Evolutionary conservation across 1,140 invertebrate genomes (phyloP).

Genomic region (Ephestia elutella): DNA sequence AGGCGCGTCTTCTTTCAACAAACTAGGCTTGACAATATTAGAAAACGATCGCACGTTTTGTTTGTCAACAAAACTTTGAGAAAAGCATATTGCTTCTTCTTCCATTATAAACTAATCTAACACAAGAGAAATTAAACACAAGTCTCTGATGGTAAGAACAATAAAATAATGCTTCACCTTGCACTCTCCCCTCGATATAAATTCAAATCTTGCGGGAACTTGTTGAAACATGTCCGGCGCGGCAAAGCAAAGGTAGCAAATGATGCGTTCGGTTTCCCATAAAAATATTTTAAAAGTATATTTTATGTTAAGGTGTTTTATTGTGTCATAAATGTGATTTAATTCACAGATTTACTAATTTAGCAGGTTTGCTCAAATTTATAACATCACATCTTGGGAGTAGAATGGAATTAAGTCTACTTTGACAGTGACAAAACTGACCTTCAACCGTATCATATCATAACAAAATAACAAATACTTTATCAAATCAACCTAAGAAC

Average conservation of each 20-base stretch:
- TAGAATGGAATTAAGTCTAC: not conserved
- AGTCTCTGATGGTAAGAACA: not conserved
- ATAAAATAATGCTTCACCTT: not conserved
- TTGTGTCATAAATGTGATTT: too few species aligned
- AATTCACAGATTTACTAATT: too few species aligned
- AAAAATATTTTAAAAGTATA: not conserved
- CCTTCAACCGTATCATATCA: not conserved
- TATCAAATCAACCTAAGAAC: too few species aligned
- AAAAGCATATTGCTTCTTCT: conserved; percentile 40
- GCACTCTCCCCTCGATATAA: not conserved
- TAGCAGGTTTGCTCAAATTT: not conserved
- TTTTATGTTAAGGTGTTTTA: too few species aligned
- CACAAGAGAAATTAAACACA: not conserved
- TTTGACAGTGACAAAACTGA: not conserved
- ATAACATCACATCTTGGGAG: not conserved
- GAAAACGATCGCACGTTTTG: conserved; percentile 53
- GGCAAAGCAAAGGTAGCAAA: not conserved
- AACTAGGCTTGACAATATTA: conserved; percentile 47
- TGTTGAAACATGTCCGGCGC: conserved; percentile 21
- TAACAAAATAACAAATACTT: not conserved
- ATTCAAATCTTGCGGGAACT: conserved; percentile 34
- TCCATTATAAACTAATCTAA: conserved; percentile 23
- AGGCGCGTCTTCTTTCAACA: conserved; percentile 33
- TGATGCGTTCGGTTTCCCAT: conserved; percentile 9
- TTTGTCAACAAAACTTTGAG: conserved; percentile 56